Evolutionary conservation across 2,113 vertebrate genomes (phyloP).

Genomic region (Lanius collurio): DNA sequence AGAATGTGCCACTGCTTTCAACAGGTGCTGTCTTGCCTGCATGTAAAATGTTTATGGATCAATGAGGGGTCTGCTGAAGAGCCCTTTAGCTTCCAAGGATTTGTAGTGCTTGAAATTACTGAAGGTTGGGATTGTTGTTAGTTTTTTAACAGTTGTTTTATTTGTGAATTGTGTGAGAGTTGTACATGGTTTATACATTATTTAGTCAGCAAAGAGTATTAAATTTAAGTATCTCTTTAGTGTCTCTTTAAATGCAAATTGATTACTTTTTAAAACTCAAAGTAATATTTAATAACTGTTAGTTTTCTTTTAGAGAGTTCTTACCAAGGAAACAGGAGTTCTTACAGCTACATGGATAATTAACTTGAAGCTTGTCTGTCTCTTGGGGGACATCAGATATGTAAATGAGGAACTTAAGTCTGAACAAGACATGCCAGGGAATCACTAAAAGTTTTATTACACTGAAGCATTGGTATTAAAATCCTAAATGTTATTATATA

Average conservation of each 20-base stretch:
- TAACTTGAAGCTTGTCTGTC: slow-evolving; percentile 81
- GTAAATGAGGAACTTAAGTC: slow-evolving; percentile 79
- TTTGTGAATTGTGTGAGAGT: slow-evolving; percentile 59
- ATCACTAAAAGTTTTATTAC: slow-evolving; percentile 79
- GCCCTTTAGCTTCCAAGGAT: background rate
- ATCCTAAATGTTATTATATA: slow-evolving; percentile 54
- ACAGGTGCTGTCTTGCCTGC: background rate
- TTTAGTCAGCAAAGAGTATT: slow-evolving; percentile 72
- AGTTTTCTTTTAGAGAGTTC: slow-evolving; percentile 81
- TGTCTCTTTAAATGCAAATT: slow-evolving; percentile 71
- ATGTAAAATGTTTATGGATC: background rate
- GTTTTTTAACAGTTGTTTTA: slow-evolving; percentile 59
- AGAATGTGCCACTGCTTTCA: background rate
- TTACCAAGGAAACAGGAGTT: slow-evolving; percentile 77
- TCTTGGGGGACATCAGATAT: slow-evolving; percentile 81
- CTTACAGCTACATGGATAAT: slow-evolving; percentile 80
- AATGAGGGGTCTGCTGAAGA: background rate
- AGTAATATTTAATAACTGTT: slow-evolving; percentile 82
- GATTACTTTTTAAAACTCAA: slow-evolving; percentile 76
- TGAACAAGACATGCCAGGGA: slow-evolving; percentile 73
- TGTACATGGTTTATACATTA: slow-evolving; percentile 71
- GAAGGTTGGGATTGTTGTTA: slow-evolving; percentile 17
- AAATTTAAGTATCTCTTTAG: slow-evolving; percentile 77
- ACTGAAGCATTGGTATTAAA: slow-evolving; percentile 65
- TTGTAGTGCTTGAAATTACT: background rate